Conservation (phyloP, 2,113 vertebrate species). For the Cyphomyrus plagiostoma region DNA sequence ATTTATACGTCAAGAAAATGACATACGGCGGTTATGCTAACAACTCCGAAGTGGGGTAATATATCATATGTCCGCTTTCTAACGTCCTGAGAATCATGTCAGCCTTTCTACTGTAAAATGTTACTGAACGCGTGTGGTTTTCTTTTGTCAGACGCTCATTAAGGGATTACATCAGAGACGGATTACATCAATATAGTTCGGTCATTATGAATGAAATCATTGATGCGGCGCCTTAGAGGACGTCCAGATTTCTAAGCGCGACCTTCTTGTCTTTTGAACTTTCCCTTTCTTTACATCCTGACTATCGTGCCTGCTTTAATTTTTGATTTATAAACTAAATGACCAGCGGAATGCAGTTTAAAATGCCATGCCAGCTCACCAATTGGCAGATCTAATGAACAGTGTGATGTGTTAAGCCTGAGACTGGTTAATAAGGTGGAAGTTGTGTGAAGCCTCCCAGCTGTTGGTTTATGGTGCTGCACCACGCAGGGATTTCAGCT, state of each 20-base stretch:
- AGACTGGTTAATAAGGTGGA: background rate
- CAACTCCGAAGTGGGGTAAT: background rate
- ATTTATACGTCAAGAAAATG: background rate
- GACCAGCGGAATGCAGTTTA: background rate
- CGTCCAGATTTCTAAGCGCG: constrained; percentile 40
- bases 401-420: constrained; percentile 3
- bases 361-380: background rate
- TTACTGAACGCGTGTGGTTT: background rate
- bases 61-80: background rate
- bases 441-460: background rate
- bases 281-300: background rate
- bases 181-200: constrained; percentile 3
- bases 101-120: background rate
- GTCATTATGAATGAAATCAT: constrained; percentile 1
- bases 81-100: background rate
- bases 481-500: background rate
- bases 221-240: constrained; percentile 60
- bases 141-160: too few relatives aligned
- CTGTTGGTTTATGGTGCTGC: background rate
- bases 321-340: background rate
- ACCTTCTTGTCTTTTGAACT: background rate
- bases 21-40: background rate
- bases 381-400: background rate
- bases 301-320: background rate
- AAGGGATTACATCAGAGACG: background rate